phyloP scores from a whole-genome alignment of 92 coral and sea anemone species.

The Porites cylindrica region DNA sequence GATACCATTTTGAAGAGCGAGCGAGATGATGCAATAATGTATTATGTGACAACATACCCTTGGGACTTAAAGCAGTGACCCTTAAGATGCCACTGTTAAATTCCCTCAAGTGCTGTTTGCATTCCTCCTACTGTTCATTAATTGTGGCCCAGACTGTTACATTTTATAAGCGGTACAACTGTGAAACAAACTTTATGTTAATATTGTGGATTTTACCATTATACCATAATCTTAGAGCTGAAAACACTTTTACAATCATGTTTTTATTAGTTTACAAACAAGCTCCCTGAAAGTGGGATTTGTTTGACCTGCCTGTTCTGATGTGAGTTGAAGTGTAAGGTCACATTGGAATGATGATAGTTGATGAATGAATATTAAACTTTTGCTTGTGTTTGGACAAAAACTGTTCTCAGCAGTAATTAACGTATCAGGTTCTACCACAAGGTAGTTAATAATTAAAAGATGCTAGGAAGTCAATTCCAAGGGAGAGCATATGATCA shows the following conservation, averaged over 20 bases:
- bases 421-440: too few species aligned
- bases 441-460: too few species aligned
- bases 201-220: background rate
- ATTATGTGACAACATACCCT: background rate
- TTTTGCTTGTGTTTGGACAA: too few species aligned
- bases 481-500: too few species aligned
- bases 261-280: background rate
- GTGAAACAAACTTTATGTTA: background rate
- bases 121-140: background rate
- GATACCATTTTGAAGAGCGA: background rate
- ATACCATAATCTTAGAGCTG: background rate
- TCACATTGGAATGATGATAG: too few species aligned
- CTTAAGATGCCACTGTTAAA: background rate
- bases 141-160: background rate
- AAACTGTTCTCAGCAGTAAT: too few species aligned
- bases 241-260: too few species aligned
- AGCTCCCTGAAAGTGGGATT: background rate
- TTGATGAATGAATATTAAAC: too few species aligned
- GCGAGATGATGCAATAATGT: constrained; percentile 6
- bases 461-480: too few species aligned
- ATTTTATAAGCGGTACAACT: background rate
- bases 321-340: too few species aligned
- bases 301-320: too few species aligned
- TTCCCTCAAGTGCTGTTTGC: background rate
- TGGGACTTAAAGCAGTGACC: background rate